These are phyloP conservation scores for Melanostoma mellinum DNA, from an alignment of 2,888 invertebrate species.

Conservation along the genomic window DNA sequence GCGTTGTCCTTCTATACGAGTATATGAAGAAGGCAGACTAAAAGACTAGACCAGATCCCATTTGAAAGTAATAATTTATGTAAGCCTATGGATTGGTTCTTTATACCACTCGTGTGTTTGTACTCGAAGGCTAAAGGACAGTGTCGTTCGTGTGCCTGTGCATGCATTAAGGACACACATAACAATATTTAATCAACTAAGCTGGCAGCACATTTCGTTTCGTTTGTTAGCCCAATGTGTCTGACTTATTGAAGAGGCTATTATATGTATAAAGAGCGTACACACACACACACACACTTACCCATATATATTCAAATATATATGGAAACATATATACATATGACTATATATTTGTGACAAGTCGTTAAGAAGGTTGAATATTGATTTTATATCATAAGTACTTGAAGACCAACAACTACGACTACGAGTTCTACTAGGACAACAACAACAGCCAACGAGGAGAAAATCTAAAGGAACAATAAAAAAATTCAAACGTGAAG, in stretches of 20 bases:
- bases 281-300: neutral
- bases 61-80: conserved; percentile 55
- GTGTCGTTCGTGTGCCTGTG: conserved; percentile 25
- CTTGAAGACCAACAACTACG: conserved; percentile 64
- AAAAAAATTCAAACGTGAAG: conserved; percentile 44
- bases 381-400: conserved; percentile 75
- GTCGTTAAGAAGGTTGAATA: conserved; percentile 73
- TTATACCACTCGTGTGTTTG: neutral
- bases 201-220: conserved; percentile 40
- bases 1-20: conserved; percentile 6
- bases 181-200: conserved; percentile 65
- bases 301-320: neutral
- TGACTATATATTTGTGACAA: conserved; percentile 49
- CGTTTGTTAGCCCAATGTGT: conserved; percentile 40
- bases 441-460: conserved; percentile 21
- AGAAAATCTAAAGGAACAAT: conserved; percentile 28
- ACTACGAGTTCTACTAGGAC: conserved; percentile 25
- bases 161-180: conserved; percentile 45
- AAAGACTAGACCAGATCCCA: conserved; percentile 29
- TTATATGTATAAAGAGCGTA: conserved; percentile 12
- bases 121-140: conserved; percentile 22
- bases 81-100: conserved; percentile 34
- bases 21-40: conserved; percentile 28
- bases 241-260: conserved; percentile 50
- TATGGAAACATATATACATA: conserved; percentile 1